A percentile compares a stretch with the other conserved stretches of the same genome.
Evolutionary conservation across 2,113 vertebrate species (phyloP).

Genomic region (Thamnaconus septentrionalis): DNA sequence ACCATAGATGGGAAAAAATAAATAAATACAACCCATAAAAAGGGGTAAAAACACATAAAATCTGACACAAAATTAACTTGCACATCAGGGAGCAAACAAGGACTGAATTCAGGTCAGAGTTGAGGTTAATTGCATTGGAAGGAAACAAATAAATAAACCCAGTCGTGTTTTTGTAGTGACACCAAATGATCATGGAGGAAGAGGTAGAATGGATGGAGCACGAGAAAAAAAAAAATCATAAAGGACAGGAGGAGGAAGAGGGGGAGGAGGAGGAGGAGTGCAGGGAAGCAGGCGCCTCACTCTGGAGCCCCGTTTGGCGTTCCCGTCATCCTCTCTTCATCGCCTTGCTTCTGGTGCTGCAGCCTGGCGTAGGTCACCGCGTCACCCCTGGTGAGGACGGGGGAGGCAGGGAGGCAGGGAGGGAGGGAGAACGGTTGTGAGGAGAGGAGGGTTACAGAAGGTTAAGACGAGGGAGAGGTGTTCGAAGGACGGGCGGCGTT

Average conservation of each 20-base stretch:
- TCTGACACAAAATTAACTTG: constrained; percentile 1
- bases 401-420: not conserved
- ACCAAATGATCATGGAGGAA: not conserved
- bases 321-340: constrained; percentile 83
- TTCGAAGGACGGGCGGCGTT: constrained; percentile 5
- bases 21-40: constrained; percentile 18
- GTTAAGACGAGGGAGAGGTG: constrained; percentile 15
- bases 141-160: constrained; percentile 37
- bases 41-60: constrained; percentile 7
- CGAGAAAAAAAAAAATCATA: not conserved
- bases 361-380: constrained; percentile 89
- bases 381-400: constrained; percentile 80
- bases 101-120: not conserved
- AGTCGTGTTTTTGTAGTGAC: constrained; percentile 13
- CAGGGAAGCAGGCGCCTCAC: constrained; percentile 49
- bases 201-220: constrained; percentile 24
- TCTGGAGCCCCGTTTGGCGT: constrained; percentile 74
- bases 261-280: too few species aligned
- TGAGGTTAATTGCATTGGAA: not conserved
- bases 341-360: constrained; percentile 87
- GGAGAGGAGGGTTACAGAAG: constrained; percentile 18
- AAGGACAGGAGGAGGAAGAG: not conserved
- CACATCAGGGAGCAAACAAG: constrained; percentile 25
- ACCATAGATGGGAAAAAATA: constrained; percentile 5
- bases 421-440: not conserved